phyloP scores from a whole-genome alignment of 2,888 invertebrate species.

The Synanthedon andrenaeformis region DNA sequence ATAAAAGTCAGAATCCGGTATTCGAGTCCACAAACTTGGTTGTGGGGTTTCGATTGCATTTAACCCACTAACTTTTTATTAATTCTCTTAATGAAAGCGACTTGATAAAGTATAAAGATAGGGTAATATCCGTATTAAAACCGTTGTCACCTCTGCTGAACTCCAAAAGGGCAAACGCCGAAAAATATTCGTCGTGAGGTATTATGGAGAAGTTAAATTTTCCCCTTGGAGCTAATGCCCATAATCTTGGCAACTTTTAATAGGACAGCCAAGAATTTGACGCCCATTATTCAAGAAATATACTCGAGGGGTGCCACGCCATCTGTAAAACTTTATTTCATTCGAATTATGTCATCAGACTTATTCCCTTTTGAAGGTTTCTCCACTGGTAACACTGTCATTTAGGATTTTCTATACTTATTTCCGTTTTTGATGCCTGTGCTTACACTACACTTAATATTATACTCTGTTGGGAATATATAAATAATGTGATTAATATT shows the following conservation, averaged over 20 bases:
- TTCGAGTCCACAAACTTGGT: no score
- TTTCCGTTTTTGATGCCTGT: no score
- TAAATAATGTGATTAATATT: no score
- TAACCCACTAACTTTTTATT: no score
- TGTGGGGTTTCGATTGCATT: no score
- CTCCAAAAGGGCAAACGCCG: slow-evolving; percentile 9
- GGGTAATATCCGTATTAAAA: neutral
- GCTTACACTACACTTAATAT: no score
- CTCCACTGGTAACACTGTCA: neutral
- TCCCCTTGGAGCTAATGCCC: slow-evolving; percentile 56
- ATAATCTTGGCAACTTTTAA: slow-evolving; percentile 68
- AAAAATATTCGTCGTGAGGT: slow-evolving; percentile 25
- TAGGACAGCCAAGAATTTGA: slow-evolving; percentile 60
- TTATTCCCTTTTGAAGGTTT: slow-evolving; percentile 11
- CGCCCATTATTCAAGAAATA: slow-evolving; percentile 62
- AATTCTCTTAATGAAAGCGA: no score
- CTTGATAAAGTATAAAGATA: no score
- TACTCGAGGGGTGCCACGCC: slow-evolving; percentile 39
- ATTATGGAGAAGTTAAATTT: slow-evolving; percentile 53
- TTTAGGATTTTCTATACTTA: neutral
- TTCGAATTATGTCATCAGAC: slow-evolving; percentile 30
- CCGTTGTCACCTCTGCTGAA: slow-evolving; percentile 10
- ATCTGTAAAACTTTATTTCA: slow-evolving; percentile 47
- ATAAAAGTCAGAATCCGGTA: no score
- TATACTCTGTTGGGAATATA: neutral